These are phyloP conservation scores for Camponotus fellah DNA, from an alignment of 2,888 invertebrate species.

Conservation along the genomic window DNA sequence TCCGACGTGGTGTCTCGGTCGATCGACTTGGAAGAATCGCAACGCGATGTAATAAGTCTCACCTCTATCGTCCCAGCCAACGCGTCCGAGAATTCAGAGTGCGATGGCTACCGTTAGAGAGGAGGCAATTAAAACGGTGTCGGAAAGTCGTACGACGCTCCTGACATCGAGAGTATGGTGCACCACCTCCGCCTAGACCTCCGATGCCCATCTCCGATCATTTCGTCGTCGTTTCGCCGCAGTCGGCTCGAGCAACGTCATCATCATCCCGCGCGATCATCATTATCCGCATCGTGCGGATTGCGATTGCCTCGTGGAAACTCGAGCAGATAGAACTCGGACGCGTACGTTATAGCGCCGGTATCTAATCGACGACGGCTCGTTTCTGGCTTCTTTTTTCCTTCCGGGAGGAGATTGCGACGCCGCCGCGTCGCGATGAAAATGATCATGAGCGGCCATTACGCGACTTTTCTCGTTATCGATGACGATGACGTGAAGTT, in stretches of 20 bases:
- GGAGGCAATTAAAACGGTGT: conserved; percentile 85
- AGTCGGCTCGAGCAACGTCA: conserved; percentile 53
- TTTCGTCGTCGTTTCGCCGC: conserved; percentile 16
- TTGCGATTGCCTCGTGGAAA: conserved; percentile 53
- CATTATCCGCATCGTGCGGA: conserved; percentile 70
- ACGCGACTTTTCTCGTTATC: conserved; percentile 15
- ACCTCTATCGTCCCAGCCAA: neutral
- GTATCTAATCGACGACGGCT: conserved; percentile 45
- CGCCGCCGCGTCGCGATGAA: conserved; percentile 35
- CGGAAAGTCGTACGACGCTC: conserved; percentile 80
- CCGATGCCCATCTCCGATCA: conserved; percentile 28
- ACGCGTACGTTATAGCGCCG: conserved; percentile 27
- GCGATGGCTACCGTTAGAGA: conserved; percentile 82
- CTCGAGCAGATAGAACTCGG: conserved; percentile 21
- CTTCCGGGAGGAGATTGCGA: conserved; percentile 31
- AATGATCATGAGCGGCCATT: conserved; percentile 41
- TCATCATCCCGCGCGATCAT: conserved; percentile 71
- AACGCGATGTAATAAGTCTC: neutral
- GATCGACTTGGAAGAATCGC: conserved; percentile 58
- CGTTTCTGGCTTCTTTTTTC: conserved; percentile 28
- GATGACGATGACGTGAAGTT: conserved; percentile 45
- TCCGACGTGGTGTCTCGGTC: conserved; percentile 54
- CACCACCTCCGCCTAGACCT: conserved; percentile 31
- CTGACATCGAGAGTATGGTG: conserved; percentile 75
- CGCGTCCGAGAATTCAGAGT: conserved; percentile 62